Base-by-base conservation (phyloP, 2,888 invertebrate genomes). In the Heliconius cydno region DNA sequence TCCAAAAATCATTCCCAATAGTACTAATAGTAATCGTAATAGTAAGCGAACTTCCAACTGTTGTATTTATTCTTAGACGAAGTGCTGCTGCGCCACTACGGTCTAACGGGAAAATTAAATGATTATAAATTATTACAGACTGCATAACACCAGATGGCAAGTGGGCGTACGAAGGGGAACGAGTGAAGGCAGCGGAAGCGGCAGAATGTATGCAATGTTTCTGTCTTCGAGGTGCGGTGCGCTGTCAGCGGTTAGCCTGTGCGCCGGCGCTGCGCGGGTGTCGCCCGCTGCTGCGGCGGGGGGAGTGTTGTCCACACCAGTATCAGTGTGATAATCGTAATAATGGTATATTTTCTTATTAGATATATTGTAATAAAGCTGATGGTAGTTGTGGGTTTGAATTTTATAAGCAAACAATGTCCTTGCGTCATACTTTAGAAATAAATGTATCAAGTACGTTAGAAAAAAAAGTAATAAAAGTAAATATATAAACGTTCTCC, bases 251-350 rank as follows among this genome's bases (percentile, higher is more conserved):
- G 7, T 95, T 97, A 80, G 96, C 97, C 30, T 98, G 98, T 87
- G 96, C 97, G 2, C 97, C 97, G 2, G 96, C 97, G 0, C 94
- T 97, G 80, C 96, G 96, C 83, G 97, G 97, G 75, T 98, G 98
- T 90, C 94, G 93, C 74, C 98, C 98, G 0, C 96, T 98, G 75
- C 96, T 97, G 77, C 96, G 96, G 75, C 95, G 96, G 65, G 98
- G 97, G 2, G 97, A 98, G 87, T 98, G 98, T 90, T 98, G 98
- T 88, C 97, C 98, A 19, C 97, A 97, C 75, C 97, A 97, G 88
- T 98, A 98, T 90, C 96, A 97, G 86, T 98, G 98, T 88, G 96
- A 97, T 25, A 90, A 89, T 60, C 80, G 84, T 1, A 83, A 82
- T 73, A 82, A 83, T 52, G 82, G 84, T 82, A 77, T 76, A 38